These are phyloP conservation scores for Standfussiana lucernea DNA, from an alignment of 2,888 invertebrate species.

Conservation along the genomic window DNA sequence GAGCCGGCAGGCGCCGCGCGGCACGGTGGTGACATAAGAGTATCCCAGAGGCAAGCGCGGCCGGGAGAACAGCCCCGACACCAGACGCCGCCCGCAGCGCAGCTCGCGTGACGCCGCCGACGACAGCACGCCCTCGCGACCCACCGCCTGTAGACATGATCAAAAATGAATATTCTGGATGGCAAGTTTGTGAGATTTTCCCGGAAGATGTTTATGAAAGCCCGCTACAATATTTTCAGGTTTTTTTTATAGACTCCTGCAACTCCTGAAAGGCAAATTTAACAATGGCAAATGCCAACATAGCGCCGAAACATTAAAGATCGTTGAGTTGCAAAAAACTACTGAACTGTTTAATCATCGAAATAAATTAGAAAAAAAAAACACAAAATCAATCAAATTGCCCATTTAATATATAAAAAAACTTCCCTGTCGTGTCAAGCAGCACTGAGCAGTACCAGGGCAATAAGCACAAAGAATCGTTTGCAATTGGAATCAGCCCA, in stretches of 20 bases:
- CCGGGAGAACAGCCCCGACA: slow-evolving; percentile 96
- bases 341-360: background rate
- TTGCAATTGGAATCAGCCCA: background rate
- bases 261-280: background rate
- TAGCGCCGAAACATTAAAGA: background rate
- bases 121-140: slow-evolving; percentile 96
- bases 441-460: background rate
- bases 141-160: slow-evolving; percentile 93
- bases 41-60: slow-evolving; percentile 95
- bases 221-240: background rate
- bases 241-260: too few species aligned
- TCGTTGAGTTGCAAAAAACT: background rate
- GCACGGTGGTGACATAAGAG: slow-evolving; percentile 95
- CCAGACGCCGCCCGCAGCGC: slow-evolving; percentile 92
- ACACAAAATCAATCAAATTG: too few species aligned
- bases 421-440: background rate
- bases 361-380: background rate
- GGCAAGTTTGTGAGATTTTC: background rate
- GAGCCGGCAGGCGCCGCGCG: slow-evolving; percentile 96
- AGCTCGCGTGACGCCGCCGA: slow-evolving; percentile 83
- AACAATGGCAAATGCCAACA: background rate
- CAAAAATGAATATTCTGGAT: slow-evolving; percentile 50
- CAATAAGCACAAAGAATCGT: background rate
- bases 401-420: background rate
- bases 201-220: background rate